Conservation (phyloP, 2,797 vertebrate genomes). For the Sciaenops ocellatus region DNA sequence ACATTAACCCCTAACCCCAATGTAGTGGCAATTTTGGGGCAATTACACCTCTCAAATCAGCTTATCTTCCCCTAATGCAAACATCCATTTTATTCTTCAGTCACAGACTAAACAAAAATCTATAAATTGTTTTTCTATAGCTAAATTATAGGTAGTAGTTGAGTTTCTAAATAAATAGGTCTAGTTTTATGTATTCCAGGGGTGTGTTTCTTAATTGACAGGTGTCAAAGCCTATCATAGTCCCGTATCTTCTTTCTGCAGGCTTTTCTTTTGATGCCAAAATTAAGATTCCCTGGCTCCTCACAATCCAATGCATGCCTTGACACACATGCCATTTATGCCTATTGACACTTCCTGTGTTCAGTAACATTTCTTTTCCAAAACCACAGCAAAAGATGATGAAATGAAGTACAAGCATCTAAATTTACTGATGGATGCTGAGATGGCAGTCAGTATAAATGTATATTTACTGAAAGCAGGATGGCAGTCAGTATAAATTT, state of each 20-base stretch:
- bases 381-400: not conserved
- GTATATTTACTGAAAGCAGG: conserved; percentile 23
- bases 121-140: not conserved
- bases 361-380: not conserved
- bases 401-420: conserved; percentile 2
- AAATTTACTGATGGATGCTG: not conserved
- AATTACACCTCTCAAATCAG: not conserved
- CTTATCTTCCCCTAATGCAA: not conserved
- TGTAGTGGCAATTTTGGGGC: not conserved
- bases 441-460: not conserved
- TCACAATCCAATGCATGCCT: not conserved
- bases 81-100: not conserved
- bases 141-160: not conserved
- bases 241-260: not conserved
- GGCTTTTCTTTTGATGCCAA: not conserved
- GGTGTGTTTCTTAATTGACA: conserved; percentile 5
- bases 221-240: not conserved
- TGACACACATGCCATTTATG: not conserved
- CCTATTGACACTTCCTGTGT: not conserved
- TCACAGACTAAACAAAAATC: not conserved
- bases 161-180: not conserved
- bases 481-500: not conserved
- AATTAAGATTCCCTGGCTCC: conserved; percentile 10
- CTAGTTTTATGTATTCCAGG: not conserved
- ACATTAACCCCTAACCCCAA: not conserved